These are phyloP conservation scores for Cosmorhoe ocellata DNA, from an alignment of 2,888 invertebrate species.

Conservation along the genomic window DNA sequence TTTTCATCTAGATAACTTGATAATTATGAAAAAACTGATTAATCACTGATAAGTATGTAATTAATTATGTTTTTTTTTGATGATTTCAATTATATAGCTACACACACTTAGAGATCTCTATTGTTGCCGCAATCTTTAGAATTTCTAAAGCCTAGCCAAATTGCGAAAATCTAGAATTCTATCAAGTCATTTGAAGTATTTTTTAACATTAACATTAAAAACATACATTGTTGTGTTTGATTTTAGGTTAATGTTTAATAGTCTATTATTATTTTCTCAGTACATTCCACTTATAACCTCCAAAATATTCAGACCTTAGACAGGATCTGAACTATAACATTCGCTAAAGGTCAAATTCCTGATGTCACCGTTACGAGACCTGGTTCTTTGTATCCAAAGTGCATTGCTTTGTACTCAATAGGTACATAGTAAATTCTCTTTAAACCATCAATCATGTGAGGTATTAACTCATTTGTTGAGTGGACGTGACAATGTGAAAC, in stretches of 20 bases:
- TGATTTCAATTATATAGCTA: no score
- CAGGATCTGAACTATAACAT: slow-evolving; percentile 34
- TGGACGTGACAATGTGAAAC: slow-evolving; percentile 32
- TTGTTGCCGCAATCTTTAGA: no score
- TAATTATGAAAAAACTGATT: neutral
- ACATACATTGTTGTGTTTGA: no score
- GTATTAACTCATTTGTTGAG: slow-evolving; percentile 34
- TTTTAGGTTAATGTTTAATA: no score
- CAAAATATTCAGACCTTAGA: slow-evolving; percentile 16
- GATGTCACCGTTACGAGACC: slow-evolving; percentile 28
- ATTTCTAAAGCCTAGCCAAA: no score
- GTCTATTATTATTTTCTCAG: neutral
- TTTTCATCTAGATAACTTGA: slow-evolving; percentile 13
- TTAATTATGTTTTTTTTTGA: no score
- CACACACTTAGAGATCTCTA: no score
- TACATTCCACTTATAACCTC: slow-evolving; percentile 12
- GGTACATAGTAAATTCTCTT: slow-evolving; percentile 24
- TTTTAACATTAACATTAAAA: no score
- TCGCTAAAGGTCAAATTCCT: slow-evolving; percentile 35
- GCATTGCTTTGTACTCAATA: slow-evolving; percentile 28
- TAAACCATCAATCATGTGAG: slow-evolving; percentile 31
- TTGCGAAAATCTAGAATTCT: no score
- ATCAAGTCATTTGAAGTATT: no score
- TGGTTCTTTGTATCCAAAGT: slow-evolving; percentile 20
- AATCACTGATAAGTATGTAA: no score